phyloP scores from a whole-genome alignment of 2,113 vertebrate genomes.

The Asarcornis scutulata region DNA sequence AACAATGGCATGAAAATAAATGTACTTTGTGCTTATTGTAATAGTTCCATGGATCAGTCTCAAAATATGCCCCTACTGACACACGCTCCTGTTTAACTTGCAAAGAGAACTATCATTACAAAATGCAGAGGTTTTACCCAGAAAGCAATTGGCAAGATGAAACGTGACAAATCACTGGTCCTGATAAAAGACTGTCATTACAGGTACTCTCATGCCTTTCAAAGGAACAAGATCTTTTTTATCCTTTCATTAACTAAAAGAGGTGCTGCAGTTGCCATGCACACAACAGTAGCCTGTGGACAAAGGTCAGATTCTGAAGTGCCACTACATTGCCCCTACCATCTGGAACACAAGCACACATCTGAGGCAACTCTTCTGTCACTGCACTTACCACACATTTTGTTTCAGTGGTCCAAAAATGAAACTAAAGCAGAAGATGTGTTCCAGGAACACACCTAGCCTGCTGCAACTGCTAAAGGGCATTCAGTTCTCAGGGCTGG shows the following conservation, averaged over 20 bases:
- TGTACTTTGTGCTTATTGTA: not conserved
- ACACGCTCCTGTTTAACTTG: not conserved
- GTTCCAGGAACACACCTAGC: not conserved
- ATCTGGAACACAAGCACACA: not conserved
- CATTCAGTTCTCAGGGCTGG: not conserved
- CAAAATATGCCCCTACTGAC: not conserved
- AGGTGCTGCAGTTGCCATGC: not conserved
- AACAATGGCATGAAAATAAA: not conserved
- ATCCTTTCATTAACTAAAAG: not conserved
- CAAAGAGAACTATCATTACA: not conserved
- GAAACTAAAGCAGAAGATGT: fast-evolving
- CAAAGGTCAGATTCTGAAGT: not conserved
- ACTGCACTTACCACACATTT: not conserved
- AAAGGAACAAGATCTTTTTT: not conserved
- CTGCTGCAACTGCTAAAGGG: not conserved
- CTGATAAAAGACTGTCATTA: not conserved
- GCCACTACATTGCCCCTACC: not conserved
- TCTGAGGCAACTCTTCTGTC: not conserved
- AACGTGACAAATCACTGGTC: not conserved
- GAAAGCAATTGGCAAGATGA: not conserved
- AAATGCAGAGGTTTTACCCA: not conserved
- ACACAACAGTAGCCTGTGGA: not conserved
- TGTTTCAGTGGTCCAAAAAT: not conserved
- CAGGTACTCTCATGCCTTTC: not conserved
- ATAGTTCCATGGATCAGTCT: not conserved